Evolutionary conservation across 2,113 vertebrate genomes (phyloP), one percentile per base, ranked within the genome.

Genomic region (Elaphurus davidianus): DNA sequence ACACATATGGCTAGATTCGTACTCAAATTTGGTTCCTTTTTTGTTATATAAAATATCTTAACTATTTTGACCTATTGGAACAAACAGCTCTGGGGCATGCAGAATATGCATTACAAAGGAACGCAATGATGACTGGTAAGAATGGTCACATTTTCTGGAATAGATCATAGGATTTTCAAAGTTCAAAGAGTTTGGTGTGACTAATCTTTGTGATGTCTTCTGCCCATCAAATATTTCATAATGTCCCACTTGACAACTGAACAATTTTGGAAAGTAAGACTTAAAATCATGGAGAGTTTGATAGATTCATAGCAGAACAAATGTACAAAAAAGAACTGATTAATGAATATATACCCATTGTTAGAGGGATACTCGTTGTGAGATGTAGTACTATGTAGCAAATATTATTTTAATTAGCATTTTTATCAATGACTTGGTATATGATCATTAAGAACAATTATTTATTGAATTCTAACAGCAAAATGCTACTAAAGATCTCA

Each of bases 251-350:
- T 14, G 40, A 45, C 43, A 81, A 52, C 11, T 64, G 36, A 47
- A 85, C 1, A 84, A 79, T 88, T 91, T 76, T 13, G 13, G 33
- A 54, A 94, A 90, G 62, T 17, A 87, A 16, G 15, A 87, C n/a
- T 94, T 97, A 62, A 94, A 96, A 76, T 96, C 16, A n/a, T 57
- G 43, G 15, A 78, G 60, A 74, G 15, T 64, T 92, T 96, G 50
- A 25, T 87, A 60, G 12, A 89, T 95, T 97, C 60, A 55, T 43
- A 86, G 86, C 36, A 67, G 74, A 95, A 91, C 14, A 94, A 96
- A 57, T 79, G 5, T 89, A 40, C 60, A 62, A 27, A 93, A 84
- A 36, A 40, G 13, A 11, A 1, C 5, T 30, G 30, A 59, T 45
- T 47, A 60, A 81, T 57, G 25, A 83, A 83, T 64, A 74, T n/a